Conservation (phyloP, 1,140 invertebrate species). For the Galendromus occidentalis region DNA sequence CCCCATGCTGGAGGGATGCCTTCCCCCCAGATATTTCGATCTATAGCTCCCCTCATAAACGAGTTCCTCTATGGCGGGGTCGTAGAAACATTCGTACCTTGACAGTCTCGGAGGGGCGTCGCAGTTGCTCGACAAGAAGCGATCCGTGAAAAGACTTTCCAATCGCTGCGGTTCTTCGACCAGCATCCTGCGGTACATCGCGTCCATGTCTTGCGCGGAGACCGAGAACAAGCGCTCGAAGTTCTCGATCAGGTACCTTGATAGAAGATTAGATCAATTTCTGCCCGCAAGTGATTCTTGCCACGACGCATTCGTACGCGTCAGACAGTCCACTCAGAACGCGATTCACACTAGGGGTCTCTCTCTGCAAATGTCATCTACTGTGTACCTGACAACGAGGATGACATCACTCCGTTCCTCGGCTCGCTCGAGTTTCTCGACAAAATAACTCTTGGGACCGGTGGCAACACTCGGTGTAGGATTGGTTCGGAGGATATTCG, state of each 20-base stretch:
- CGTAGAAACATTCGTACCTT: no score
- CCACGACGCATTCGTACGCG: no score
- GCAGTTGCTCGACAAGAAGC: neutral
- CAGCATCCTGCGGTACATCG: constrained; percentile 2
- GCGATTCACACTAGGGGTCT: neutral
- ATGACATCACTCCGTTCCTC: constrained; percentile 68
- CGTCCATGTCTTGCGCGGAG: neutral
- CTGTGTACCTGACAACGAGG: constrained; percentile 41
- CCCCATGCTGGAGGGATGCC: no score
- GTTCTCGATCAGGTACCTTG: constrained; percentile 2
- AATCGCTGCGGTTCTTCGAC: neutral
- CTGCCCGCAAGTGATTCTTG: no score
- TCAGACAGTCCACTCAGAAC: no score
- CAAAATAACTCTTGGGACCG: constrained; percentile 19
- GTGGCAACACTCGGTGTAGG: neutral
- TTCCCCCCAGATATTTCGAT: no score
- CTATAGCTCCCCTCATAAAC: no score
- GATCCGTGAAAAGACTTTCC: neutral
- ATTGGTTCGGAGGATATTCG: constrained; percentile 59
- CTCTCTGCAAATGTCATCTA: neutral
- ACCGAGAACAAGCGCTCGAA: constrained; percentile 3
- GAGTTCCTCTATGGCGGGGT: no score
- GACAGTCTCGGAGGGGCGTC: neutral
- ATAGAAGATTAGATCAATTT: no score
- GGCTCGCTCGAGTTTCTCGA: constrained; percentile 38